A percentile compares a stretch with the other conserved stretches of the same genome.
These are phyloP conservation scores for Rhea americana DNA, from an alignment of 2,113 vertebrate species.

Conservation along the genomic window DNA sequence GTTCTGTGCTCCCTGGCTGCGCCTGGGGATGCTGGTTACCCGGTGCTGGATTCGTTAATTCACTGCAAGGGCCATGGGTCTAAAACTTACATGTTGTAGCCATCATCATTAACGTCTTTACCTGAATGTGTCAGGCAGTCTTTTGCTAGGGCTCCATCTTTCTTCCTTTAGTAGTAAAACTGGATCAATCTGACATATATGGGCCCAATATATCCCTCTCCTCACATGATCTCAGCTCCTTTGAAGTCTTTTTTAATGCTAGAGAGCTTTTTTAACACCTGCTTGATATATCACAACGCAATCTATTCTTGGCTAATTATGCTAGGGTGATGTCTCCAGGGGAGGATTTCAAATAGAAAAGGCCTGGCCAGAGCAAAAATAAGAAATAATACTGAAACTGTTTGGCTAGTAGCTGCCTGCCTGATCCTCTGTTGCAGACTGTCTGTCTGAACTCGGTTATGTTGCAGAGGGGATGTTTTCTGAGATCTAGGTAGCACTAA, in stretches of 20 bases:
- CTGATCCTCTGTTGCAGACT: neutral
- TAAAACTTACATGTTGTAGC: neutral
- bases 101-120: neutral
- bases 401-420: neutral
- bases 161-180: neutral
- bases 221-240: constrained; percentile 45
- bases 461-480: neutral
- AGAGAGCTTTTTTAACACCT: constrained; percentile 53
- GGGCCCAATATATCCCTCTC: neutral
- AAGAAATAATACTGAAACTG: neutral
- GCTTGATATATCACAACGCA: constrained; percentile 34
- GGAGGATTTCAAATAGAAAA: neutral
- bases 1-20: fast-evolving
- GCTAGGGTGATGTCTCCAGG: neutral
- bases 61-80: neutral
- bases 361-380: neutral
- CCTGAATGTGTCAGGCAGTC: neutral
- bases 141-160: neutral
- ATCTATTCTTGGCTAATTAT: constrained; percentile 17
- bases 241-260: constrained; percentile 8
- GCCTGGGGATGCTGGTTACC: neutral
- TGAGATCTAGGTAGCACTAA: neutral
- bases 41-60: neutral
- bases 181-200: neutral
- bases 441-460: neutral